These are phyloP conservation scores for Antheraea pernyi DNA, from an alignment of 1,140 invertebrate genomes.

Conservation along the genomic window DNA sequence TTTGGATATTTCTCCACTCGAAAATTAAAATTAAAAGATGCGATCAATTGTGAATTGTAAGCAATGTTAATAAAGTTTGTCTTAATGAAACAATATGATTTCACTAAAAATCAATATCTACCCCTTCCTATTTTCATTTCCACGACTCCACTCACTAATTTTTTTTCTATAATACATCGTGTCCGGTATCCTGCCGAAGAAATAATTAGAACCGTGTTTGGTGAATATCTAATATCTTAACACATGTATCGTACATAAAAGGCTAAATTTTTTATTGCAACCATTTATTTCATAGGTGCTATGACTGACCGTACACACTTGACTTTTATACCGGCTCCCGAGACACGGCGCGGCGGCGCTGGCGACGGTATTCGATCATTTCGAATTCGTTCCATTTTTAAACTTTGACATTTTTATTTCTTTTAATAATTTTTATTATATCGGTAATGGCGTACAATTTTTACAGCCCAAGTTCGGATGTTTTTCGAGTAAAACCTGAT, in stretches of 20 bases:
- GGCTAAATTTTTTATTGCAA: background rate
- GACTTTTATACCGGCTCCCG: constrained; percentile 1
- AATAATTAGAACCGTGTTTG: background rate
- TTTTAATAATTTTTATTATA: constrained; percentile 9
- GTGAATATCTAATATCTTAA: background rate
- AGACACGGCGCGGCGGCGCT: background rate
- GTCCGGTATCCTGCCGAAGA: background rate
- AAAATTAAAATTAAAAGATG: too few relatives aligned
- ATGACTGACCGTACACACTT: background rate
- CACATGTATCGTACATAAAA: too few relatives aligned
- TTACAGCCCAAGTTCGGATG: constrained; percentile 14
- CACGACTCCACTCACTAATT: too few relatives aligned
- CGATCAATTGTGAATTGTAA: too few relatives aligned
- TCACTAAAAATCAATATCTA: too few relatives aligned
- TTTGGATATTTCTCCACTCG: too few relatives aligned
- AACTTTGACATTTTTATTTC: constrained; percentile 17
- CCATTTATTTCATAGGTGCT: background rate
- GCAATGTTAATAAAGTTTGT: too few relatives aligned
- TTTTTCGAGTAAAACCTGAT: constrained; percentile 1
- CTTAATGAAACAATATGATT: too few relatives aligned
- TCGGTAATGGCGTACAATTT: constrained; percentile 1
- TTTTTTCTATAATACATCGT: background rate
- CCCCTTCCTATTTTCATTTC: too few relatives aligned
- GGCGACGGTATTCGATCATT: constrained; percentile 12
- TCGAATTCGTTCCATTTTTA: constrained; percentile 28